phyloP scores from a whole-genome alignment of 1,140 invertebrate genomes.

The Zaprionus davidi region DNA sequence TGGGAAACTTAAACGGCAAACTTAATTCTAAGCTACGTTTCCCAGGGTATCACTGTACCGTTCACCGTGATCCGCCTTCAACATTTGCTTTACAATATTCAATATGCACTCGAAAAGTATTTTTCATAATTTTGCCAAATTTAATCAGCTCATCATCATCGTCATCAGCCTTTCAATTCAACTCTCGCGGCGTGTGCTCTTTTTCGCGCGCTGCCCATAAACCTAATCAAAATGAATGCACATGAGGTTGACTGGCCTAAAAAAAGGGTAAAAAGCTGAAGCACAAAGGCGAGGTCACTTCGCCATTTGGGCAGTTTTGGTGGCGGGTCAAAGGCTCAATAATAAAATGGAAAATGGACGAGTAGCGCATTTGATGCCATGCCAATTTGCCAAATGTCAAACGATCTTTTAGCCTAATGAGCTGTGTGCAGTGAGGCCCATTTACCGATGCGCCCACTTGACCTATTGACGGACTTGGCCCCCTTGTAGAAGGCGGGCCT shows the following conservation, averaged over 20 bases:
- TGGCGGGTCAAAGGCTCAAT: slow-evolving; percentile 42
- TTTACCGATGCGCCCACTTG: slow-evolving; percentile 9
- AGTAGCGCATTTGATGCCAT: slow-evolving; percentile 25
- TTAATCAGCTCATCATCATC: slow-evolving; percentile 14
- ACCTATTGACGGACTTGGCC: slow-evolving; percentile 25
- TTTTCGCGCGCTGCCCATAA: slow-evolving; percentile 32
- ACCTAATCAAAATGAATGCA: slow-evolving; percentile 76
- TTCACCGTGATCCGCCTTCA: not conserved
- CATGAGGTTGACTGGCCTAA: slow-evolving; percentile 30
- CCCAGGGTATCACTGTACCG: not conserved
- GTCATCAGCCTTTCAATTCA: slow-evolving; percentile 23
- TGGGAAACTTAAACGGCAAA: too few relatives aligned
- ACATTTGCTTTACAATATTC: not conserved
- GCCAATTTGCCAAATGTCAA: slow-evolving; percentile 57
- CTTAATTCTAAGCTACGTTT: not conserved
- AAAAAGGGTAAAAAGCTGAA: not conserved
- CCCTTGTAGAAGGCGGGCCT: not conserved
- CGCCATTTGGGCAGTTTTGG: slow-evolving; percentile 31
- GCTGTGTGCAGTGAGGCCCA: slow-evolving; percentile 4
- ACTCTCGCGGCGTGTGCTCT: not conserved
- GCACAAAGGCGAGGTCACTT: slow-evolving; percentile 59
- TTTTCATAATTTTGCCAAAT: slow-evolving; percentile 23
- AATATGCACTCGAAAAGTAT: slow-evolving; percentile 36
- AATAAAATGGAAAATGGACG: slow-evolving; percentile 4
- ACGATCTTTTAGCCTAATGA: slow-evolving; percentile 41